These are phyloP conservation scores for Nomada goodeniana DNA, from an alignment of 2,888 invertebrate genomes.

Conservation along the genomic window DNA sequence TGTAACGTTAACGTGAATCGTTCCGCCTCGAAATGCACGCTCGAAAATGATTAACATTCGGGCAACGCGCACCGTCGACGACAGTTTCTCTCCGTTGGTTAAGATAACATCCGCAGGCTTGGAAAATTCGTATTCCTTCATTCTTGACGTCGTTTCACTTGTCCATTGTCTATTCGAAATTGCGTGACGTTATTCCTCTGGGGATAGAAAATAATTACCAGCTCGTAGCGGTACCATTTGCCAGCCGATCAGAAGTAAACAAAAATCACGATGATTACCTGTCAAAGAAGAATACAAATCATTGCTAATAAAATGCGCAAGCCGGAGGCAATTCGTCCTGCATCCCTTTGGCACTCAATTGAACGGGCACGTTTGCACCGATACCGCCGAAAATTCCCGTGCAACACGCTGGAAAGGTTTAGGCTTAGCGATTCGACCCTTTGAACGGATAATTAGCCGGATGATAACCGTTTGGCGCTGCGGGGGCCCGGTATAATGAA, in stretches of 20 bases:
- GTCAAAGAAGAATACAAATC: too few relatives aligned
- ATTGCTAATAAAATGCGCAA: too few relatives aligned
- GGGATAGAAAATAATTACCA: too few relatives aligned
- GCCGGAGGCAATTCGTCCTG: neutral
- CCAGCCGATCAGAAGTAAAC: too few relatives aligned
- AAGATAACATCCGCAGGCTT: neutral
- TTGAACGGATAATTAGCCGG: constrained; percentile 74
- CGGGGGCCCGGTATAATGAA: constrained; percentile 76
- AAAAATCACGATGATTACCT: too few relatives aligned
- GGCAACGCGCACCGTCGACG: neutral
- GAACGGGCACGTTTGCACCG: neutral
- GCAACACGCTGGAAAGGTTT: neutral
- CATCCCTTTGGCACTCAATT: too few relatives aligned
- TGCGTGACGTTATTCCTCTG: too few relatives aligned
- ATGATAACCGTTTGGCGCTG: constrained; percentile 69
- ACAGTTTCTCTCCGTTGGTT: constrained; percentile 1
- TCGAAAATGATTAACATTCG: constrained; percentile 60
- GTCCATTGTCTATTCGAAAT: too few relatives aligned
- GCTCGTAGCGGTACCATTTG: too few relatives aligned
- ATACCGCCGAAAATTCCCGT: neutral
- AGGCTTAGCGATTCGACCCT: constrained; percentile 27
- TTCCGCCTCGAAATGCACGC: constrained; percentile 29
- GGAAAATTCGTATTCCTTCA: too few relatives aligned
- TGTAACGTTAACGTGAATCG: constrained; percentile 62
- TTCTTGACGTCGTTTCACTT: too few relatives aligned